phyloP scores from a whole-genome alignment of 2,113 vertebrate genomes.

The Glaucomys volans region DNA sequence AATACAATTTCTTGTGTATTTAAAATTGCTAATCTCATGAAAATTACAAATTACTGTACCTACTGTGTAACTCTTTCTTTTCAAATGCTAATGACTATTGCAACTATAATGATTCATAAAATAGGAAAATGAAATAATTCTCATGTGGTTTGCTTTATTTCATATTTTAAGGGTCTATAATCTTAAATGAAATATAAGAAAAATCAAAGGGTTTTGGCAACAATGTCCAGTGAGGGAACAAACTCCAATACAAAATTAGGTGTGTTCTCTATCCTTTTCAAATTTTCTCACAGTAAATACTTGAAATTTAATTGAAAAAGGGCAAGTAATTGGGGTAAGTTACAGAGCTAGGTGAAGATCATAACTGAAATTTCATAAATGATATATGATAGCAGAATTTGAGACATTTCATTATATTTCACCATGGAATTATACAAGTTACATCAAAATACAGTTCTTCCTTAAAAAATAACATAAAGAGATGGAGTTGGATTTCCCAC shows the following conservation, averaged over 20 bases:
- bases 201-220: neutral
- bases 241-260: neutral
- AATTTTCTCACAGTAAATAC: neutral
- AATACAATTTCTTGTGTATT: neutral
- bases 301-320: neutral
- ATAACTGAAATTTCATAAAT: neutral
- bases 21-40: neutral
- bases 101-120: neutral
- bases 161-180: neutral
- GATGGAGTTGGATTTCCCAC: neutral
- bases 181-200: neutral
- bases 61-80: neutral
- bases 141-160: neutral
- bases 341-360: neutral
- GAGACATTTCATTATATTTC: neutral
- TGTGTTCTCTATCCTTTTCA: neutral
- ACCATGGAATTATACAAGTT: neutral
- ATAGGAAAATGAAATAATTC: neutral
- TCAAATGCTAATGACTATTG: neutral
- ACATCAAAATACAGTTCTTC: conserved; percentile 11
- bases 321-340: neutral
- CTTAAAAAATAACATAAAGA: neutral
- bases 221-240: neutral
- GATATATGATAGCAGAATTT: neutral
- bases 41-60: neutral